Percentiles rank a stretch among this genome's conserved stretches.
These are phyloP conservation scores for Phoenicopterus ruber DNA, from an alignment of 2,113 vertebrate genomes.

Conservation along the genomic window DNA sequence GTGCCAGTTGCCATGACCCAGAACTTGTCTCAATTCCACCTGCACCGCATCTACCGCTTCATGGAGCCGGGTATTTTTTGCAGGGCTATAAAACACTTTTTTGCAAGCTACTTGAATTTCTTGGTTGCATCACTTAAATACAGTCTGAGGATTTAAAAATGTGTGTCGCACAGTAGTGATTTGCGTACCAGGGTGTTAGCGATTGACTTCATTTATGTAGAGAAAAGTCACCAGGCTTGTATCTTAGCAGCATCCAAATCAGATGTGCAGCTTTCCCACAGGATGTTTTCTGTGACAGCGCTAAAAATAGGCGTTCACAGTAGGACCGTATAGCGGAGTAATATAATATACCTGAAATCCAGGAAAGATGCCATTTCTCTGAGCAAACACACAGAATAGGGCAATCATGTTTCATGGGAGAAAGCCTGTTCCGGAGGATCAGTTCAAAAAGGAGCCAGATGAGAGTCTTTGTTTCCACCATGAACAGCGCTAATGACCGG, in stretches of 20 bases:
- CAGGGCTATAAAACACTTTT: neutral
- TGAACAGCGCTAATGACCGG: neutral
- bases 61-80: neutral
- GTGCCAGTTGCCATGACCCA: accelerated
- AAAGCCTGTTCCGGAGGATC: neutral
- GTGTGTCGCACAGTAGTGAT: neutral
- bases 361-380: neutral
- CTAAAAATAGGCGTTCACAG: neutral
- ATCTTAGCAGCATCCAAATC: neutral
- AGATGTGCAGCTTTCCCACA: neutral
- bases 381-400: neutral
- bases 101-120: neutral
- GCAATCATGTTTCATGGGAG: neutral
- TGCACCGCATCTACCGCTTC: neutral
- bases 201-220: neutral
- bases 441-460: neutral
- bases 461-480: neutral
- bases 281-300: neutral
- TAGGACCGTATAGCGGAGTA: neutral
- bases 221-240: neutral
- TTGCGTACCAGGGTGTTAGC: neutral
- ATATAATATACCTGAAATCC: neutral
- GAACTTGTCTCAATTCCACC: neutral
- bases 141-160: neutral
- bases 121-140: neutral